A percentile compares a stretch with the other conserved stretches of the same genome.
Conservation (phyloP, 2,113 vertebrate genomes). For the Motacilla alba region DNA sequence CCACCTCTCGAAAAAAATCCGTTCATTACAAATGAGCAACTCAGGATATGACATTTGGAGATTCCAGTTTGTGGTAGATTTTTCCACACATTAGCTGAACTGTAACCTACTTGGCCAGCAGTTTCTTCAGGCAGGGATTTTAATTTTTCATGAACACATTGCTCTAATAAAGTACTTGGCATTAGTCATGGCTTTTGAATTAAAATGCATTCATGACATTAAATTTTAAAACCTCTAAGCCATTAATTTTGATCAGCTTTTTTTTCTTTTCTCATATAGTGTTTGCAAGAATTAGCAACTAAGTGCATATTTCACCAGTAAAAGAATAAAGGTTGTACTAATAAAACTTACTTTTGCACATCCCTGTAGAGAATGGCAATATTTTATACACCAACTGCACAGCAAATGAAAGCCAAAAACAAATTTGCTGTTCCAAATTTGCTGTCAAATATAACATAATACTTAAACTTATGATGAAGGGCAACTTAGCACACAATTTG, state of each 20-base stretch:
- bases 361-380: not conserved
- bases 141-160: constrained; percentile 53
- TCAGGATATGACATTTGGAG: not conserved
- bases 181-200: constrained; percentile 69
- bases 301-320: constrained; percentile 42
- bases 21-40: not conserved
- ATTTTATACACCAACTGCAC: constrained; percentile 31
- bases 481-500: not conserved
- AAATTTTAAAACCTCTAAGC: constrained; percentile 57
- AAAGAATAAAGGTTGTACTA: constrained; percentile 5
- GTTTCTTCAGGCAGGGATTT: constrained; percentile 38
- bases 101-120: constrained; percentile 48
- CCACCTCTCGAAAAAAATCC: not conserved
- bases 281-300: constrained; percentile 26
- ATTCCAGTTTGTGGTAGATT: constrained; percentile 4
- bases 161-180: constrained; percentile 63
- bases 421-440: not conserved
- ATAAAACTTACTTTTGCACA: constrained; percentile 8
- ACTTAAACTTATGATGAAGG: not conserved
- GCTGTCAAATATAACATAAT: not conserved
- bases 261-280: not conserved
- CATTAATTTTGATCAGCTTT: constrained; percentile 50
- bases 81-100: constrained; percentile 30
- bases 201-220: constrained; percentile 67
- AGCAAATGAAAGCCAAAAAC: constrained; percentile 27